phyloP scores from a whole-genome alignment of 2,113 vertebrate species.

The Eurypyga helias region DNA sequence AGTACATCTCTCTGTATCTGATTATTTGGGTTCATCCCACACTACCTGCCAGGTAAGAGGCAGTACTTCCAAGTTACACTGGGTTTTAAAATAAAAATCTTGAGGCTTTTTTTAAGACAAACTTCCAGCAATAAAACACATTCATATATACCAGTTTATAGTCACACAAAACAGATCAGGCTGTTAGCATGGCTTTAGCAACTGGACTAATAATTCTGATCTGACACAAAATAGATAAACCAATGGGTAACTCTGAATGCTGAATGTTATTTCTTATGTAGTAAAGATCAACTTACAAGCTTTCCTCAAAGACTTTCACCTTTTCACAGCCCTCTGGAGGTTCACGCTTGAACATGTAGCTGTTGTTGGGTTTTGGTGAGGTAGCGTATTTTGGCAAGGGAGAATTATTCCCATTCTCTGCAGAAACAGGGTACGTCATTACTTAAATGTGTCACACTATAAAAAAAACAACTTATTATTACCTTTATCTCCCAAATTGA shows the following conservation, averaged over 20 bases:
- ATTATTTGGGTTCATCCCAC: background rate
- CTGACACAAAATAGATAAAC: background rate
- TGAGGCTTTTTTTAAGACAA: background rate
- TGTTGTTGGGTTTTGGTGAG: slow-evolving; percentile 98
- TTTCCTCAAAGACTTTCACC: slow-evolving; percentile 95
- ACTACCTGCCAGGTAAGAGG: background rate
- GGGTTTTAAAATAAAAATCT: background rate
- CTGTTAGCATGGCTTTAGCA: background rate
- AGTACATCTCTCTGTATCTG: background rate
- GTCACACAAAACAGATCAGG: background rate
- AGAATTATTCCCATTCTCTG: slow-evolving; percentile 94
- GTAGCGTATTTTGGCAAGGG: slow-evolving; percentile 97
- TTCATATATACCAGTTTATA: background rate
- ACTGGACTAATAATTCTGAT: background rate
- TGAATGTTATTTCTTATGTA: background rate
- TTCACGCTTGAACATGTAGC: slow-evolving; percentile 99
- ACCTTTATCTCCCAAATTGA: background rate
- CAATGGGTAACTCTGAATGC: background rate
- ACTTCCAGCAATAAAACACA: background rate
- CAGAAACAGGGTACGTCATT: slow-evolving; percentile 33
- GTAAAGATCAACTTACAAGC: slow-evolving; percentile 85
- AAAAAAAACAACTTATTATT: no score
- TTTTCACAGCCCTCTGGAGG: slow-evolving; percentile 98
- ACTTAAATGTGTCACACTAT: background rate
- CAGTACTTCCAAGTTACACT: background rate